Evolutionary conservation across 1,140 invertebrate species (phyloP), one percentile per base, ranked within the genome.

Genomic region (Orchestia grillus): DNA sequence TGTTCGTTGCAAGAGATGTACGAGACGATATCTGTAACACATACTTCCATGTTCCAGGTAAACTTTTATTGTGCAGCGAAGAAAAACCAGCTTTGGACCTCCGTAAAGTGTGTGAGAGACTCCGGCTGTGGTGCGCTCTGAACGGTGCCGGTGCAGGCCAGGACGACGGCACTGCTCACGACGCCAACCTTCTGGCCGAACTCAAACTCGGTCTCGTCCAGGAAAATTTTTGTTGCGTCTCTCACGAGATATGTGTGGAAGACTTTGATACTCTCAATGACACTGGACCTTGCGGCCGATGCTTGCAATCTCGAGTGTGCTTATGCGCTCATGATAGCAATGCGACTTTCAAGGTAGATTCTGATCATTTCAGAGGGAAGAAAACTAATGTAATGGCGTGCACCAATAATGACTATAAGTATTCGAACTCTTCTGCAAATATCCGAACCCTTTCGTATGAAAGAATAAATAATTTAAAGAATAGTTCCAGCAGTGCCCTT

Each of bases 61-160:
- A 98, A 96, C 97, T 98, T 97, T 97, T 98, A 28, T 97, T 98
- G 4, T 98, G 98, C 62, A 98, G 97, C 97, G 97, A 98, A 96
- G 97, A 97, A 0, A 97, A 97, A 11, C 97, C 97, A 96, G 97
- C 98, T 4, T 92, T 98, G 0, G 97, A 98, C 97, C 96, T 98
- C 41, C 97, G 97, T 77, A 97, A 97, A 97, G 96, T 98, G 41
- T 98, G 98, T 97, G 97, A 97, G 95, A 97, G 97, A 41, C 97
- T 98, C 41, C 97, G 97, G 92, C 92, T 94, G 0, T 4, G 92
- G 4, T 94, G 92, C 44, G 44, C 44, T 0, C 40, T n/a, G 8
- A 44, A 19, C 16, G 92, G 36, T 40, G 62, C 62, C 36, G 62
- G 11, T 77, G 62, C 11, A 15, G 28, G 11, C 62, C 62, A 28